Evolutionary conservation across 2,888 invertebrate species (phyloP), one percentile per base, ranked within the genome.

Genomic region (Eupithecia centaureata): DNA sequence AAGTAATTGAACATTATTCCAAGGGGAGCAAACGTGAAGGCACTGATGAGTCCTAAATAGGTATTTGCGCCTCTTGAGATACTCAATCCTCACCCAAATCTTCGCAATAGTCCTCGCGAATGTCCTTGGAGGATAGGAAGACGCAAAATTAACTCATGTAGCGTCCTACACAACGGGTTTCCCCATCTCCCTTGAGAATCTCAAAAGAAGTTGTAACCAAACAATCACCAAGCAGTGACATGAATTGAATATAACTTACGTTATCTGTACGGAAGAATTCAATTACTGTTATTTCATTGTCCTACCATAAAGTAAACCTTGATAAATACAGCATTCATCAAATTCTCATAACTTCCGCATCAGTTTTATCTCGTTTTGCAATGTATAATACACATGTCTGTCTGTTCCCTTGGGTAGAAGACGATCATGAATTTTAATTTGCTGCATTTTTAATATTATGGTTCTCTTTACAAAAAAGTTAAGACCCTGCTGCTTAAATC

Each of bases 231-330:
- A 18, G 2, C 18, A 10, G 0, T 42, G 8, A 42, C 42, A 47
- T 22, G 22, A 47, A 56, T 56, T 56, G 22, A 27, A 33, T 63
- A 52, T 27, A 12, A 13, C 2, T 27, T 33, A 32, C 22, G 22
- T 38, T 18, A 52, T 25, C n/a, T 54, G 27, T 30, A 52, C 56
- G 63, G 60, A 66, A 70, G 56, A 56, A 42, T 56, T 65, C 35
- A 65, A 57, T 63, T 65, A 65, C 56, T 42, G 25, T 58, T 38
- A 61, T 66, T 61, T 52, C 35, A 58, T 58, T 60, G 47, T 52
- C 63, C n/a, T 63, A 54, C 58, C 61, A 57, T 64, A 61, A 51
- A 57, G 63, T 54, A 30, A 64, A 61, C 57, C 32, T 57, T 68
- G 56, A 68, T 67, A 42, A 59, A 61, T 57, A 25, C 35, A 58